Percentiles rank a stretch among this genome's conserved stretches.
phyloP scores from a whole-genome alignment of 1,140 invertebrate species.

The Arion vulgaris region DNA sequence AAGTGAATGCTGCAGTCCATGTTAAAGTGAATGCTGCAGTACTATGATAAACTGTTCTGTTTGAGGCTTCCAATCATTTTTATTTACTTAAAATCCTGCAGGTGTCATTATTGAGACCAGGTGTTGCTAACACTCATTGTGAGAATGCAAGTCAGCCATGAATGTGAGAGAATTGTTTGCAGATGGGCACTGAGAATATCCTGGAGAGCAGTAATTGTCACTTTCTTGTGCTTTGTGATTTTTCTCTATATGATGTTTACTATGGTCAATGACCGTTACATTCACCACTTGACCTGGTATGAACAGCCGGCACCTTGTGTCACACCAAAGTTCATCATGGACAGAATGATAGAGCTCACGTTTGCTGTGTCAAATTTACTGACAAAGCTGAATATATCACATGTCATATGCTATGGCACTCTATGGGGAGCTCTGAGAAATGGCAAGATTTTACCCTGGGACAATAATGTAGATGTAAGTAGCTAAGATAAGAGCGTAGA shows the following conservation, averaged over 20 bases:
- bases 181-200: background rate
- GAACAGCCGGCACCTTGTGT: conserved; percentile 81
- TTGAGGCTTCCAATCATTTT: no score
- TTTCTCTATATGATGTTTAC: conserved; percentile 27
- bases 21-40: no score
- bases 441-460: conserved; percentile 73
- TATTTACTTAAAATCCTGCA: no score
- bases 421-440: conserved; percentile 75
- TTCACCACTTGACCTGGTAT: conserved; percentile 84
- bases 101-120: no score
- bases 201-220: conserved; percentile 25
- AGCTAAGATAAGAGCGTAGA: no score
- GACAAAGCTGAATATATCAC: conserved; percentile 64
- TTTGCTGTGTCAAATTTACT: conserved; percentile 48
- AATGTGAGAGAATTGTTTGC: background rate
- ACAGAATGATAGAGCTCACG: conserved; percentile 70
- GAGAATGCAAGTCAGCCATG: background rate
- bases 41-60: no score
- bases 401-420: conserved; percentile 76
- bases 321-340: conserved; percentile 81
- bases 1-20: no score
- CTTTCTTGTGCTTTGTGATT: conserved; percentile 50
- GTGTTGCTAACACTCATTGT: background rate
- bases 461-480: conserved; percentile 74
- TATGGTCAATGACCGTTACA: conserved; percentile 68